Evolutionary conservation across 2,888 invertebrate species (phyloP).

Genomic region (Auanema freiburgensis): DNA sequence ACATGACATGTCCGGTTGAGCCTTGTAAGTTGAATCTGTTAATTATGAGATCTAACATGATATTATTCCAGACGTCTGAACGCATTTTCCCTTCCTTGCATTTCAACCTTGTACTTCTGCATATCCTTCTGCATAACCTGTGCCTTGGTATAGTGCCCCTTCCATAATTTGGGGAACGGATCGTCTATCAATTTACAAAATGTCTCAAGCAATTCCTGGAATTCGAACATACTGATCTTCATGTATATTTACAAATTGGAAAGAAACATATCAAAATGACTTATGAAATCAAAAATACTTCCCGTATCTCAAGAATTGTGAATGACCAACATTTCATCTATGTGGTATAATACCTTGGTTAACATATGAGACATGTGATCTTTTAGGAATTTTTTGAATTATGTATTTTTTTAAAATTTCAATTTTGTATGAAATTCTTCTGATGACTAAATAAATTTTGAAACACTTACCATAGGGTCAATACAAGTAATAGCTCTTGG

Average conservation of each 20-base stretch:
- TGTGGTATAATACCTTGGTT: background rate
- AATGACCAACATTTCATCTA: background rate
- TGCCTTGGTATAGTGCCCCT: slow-evolving; percentile 9
- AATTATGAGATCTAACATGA: background rate
- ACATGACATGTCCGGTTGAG: slow-evolving; percentile 53
- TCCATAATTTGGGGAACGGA: slow-evolving; percentile 3
- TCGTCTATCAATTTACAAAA: slow-evolving; percentile 3
- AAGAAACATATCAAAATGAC: background rate
- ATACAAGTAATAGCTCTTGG: slow-evolving; percentile 1
- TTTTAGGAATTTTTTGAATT: no score
- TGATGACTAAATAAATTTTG: slow-evolving; percentile 4
- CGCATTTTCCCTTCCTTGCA: background rate
- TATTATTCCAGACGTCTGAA: background rate
- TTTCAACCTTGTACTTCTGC: background rate
- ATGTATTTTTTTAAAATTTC: no score
- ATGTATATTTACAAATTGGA: background rate
- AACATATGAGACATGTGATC: no score
- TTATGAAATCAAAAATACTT: background rate
- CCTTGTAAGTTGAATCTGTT: slow-evolving; percentile 12
- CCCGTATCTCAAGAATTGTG: background rate
- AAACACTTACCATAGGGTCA: slow-evolving; percentile 9
- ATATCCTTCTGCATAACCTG: background rate
- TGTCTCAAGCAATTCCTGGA: slow-evolving; percentile 1
- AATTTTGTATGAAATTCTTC: slow-evolving; percentile 5
- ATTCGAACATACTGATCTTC: background rate